Conservation (phyloP, 2,797 vertebrate genomes). For the Eurystomus glaucurus region DNA sequence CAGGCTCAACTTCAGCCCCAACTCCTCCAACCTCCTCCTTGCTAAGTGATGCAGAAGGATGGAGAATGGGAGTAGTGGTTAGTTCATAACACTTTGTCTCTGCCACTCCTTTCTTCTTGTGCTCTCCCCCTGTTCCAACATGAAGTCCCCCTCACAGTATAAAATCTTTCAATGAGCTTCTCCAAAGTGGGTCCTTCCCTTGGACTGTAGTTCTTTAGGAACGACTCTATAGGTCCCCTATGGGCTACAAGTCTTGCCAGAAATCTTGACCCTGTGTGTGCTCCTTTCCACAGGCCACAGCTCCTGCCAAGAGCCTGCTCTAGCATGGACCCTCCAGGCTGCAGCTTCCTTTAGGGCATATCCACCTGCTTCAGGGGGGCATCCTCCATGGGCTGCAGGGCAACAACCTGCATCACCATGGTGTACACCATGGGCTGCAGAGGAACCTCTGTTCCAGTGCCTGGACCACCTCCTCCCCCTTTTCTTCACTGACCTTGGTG, state of each 20-base stretch:
- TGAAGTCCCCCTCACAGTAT: background rate
- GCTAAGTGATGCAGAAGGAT: rapidly evolving
- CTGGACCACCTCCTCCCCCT: rapidly evolving
- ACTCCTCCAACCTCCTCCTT: background rate
- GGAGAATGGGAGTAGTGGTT: rapidly evolving
- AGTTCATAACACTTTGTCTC: background rate
- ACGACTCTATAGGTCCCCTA: background rate
- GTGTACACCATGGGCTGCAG: background rate
- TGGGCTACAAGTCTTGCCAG: background rate
- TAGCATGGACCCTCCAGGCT: background rate
- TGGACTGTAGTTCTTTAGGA: background rate
- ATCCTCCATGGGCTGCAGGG: background rate
- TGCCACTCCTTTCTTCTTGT: background rate
- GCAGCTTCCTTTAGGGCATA: background rate
- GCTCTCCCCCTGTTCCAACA: background rate
- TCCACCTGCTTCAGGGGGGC: background rate
- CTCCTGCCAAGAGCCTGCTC: background rate
- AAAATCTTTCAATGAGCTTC: background rate
- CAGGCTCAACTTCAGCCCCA: background rate
- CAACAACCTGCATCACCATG: background rate
- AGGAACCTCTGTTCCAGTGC: background rate
- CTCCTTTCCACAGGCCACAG: background rate
- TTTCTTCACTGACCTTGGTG: background rate
- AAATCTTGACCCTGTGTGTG: rapidly evolving
- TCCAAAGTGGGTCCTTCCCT: background rate